Evolutionary conservation across 1,140 invertebrate genomes (phyloP).

Genomic region (Brachionus calyciflorus): DNA sequence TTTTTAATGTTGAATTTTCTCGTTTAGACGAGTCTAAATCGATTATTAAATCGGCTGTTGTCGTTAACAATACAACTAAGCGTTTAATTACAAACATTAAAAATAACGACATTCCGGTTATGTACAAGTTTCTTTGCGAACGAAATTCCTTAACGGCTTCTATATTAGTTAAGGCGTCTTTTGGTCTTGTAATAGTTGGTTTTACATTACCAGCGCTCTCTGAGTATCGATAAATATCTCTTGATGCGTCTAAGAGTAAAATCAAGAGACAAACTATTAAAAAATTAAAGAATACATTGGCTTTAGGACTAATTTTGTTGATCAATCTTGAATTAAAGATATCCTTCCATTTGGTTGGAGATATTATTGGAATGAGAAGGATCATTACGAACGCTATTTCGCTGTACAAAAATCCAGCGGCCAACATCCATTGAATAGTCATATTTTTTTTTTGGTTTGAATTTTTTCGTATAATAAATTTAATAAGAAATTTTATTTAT

Average conservation of each 20-base stretch:
- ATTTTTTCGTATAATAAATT: no score
- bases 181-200: conserved; percentile 52
- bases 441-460: no score
- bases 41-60: neutral
- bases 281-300: conserved; percentile 29
- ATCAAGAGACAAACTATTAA: neutral
- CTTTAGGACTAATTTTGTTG: neutral
- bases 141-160: conserved; percentile 66
- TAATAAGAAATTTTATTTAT: conserved; percentile 18
- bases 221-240: conserved; percentile 88
- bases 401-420: conserved; percentile 83
- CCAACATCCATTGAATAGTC: conserved; percentile 93
- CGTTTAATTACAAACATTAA: conserved; percentile 62
- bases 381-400: conserved; percentile 80
- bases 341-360: conserved; percentile 65
- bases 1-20: neutral
- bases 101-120: conserved; percentile 90
- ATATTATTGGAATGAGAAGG: conserved; percentile 79
- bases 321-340: conserved; percentile 35
- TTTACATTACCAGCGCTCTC: conserved; percentile 56
- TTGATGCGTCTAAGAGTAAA: conserved; percentile 74
- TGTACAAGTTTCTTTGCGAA: conserved; percentile 96
- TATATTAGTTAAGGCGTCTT: neutral
- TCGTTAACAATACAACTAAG: conserved; percentile 6
- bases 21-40: neutral